These are phyloP conservation scores for Drosophila niveifrons DNA, from an alignment of 2,888 invertebrate species.

Conservation along the genomic window DNA sequence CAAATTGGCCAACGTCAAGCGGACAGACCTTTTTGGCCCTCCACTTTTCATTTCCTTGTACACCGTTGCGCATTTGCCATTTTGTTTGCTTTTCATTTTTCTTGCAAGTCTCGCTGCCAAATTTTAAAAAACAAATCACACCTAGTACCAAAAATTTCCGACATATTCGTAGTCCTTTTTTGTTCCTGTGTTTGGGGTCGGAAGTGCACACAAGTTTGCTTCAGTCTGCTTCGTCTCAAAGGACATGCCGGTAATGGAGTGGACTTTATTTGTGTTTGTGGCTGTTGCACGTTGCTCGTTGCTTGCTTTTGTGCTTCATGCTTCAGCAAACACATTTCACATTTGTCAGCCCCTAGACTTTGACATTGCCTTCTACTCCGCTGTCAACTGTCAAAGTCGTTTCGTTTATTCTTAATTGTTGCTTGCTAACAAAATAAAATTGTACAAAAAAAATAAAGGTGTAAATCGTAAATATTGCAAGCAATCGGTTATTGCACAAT, in stretches of 20 bases:
- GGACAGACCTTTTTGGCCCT: not conserved
- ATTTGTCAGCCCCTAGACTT: conserved; percentile 57
- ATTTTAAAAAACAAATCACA: conserved; percentile 81
- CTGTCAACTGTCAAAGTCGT: conserved; percentile 10
- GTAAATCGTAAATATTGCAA: not conserved
- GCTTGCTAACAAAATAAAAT: conserved; percentile 5
- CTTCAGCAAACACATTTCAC: conserved; percentile 41
- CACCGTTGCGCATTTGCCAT: conserved; percentile 38
- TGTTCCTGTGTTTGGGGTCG: conserved; percentile 42
- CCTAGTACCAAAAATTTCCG: conserved; percentile 73
- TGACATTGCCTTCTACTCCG: conserved; percentile 11
- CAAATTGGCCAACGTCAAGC: conserved; percentile 69
- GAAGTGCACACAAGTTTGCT: conserved; percentile 62
- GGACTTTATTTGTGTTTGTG: conserved; percentile 81
- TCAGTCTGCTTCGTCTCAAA: conserved; percentile 48
- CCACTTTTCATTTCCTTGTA: conserved; percentile 6
- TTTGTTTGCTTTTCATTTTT: conserved; percentile 34
- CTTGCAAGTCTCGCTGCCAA: conserved; percentile 39
- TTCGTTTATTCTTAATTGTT: conserved; percentile 21
- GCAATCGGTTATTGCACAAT: not conserved
- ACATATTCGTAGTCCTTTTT: conserved; percentile 49
- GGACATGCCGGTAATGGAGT: conserved; percentile 81
- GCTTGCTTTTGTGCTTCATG: conserved; percentile 58
- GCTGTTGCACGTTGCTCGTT: conserved; percentile 47
- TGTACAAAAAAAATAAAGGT: conserved; percentile 1